A percentile compares a stretch with the other conserved stretches of the same genome.
These are phyloP conservation scores for Apamea epomidion DNA, from an alignment of 2,888 invertebrate genomes.

Conservation along the genomic window DNA sequence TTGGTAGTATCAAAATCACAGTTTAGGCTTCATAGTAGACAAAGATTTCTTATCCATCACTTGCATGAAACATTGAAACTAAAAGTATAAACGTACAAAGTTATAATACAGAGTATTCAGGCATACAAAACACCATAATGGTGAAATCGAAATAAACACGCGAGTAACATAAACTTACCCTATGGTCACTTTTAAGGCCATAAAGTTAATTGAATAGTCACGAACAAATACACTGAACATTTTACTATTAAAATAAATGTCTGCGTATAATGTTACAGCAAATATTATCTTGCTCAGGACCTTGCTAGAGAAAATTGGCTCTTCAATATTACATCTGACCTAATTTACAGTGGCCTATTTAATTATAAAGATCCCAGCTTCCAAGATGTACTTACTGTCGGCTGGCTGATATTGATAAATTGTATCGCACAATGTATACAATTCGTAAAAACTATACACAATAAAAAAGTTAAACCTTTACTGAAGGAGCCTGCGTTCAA, in stretches of 20 bases:
- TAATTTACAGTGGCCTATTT: slow-evolving; percentile 52
- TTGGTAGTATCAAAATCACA: slow-evolving; percentile 5
- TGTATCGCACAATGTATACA: slow-evolving; percentile 8
- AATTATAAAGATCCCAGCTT: slow-evolving; percentile 49
- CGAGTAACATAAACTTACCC: slow-evolving; percentile 5
- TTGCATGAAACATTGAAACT: background rate
- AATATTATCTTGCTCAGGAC: slow-evolving; percentile 37
- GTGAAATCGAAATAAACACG: slow-evolving; percentile 13
- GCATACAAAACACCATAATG: background rate
- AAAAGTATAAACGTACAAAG: background rate
- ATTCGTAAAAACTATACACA: slow-evolving; percentile 37
- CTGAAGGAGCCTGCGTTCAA: slow-evolving; percentile 20
- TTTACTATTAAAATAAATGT: slow-evolving; percentile 38
- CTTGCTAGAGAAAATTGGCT: slow-evolving; percentile 46
- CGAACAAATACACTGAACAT: slow-evolving; percentile 9
- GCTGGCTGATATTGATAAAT: slow-evolving; percentile 34
- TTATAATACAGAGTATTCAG: background rate
- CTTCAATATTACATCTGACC: slow-evolving; percentile 53
- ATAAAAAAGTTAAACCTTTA: slow-evolving; percentile 27
- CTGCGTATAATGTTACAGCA: slow-evolving; percentile 35
- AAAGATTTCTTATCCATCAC: background rate
- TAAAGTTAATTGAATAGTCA: background rate
- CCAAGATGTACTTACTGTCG: slow-evolving; percentile 15
- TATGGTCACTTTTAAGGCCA: background rate
- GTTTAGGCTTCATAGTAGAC: background rate